Evolutionary conservation across 2,888 invertebrate species (phyloP), one percentile per base, ranked within the genome.

Genomic region (Acronicta leporina): DNA sequence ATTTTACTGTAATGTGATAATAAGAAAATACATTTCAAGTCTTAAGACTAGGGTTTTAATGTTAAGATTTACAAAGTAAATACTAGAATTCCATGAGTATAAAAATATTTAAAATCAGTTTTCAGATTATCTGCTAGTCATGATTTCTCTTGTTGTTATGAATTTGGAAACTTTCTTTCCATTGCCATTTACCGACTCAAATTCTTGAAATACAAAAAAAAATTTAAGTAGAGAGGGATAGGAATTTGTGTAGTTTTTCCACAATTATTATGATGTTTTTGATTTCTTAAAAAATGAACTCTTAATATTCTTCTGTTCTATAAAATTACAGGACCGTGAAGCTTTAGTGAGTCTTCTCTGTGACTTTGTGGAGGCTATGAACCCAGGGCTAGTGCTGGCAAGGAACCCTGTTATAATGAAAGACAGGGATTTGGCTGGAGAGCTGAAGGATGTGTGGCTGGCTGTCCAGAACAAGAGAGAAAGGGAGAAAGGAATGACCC

Each of bases 301-400:
- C 20, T 20, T 20, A 30, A 30, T 30, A 45, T 45, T 20, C 35
- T 51, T 5, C 38, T 6, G 2, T 38, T 38, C 5, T 25, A 44
- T 45, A 4, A 33, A 11, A 45, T 81, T 91, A 16, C 88, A 96
- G 95, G 96, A 96, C 78, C 93, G 96, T 68, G 95, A 95, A 61
- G 96, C 95, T n/a, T 89, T 97, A 76, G 96, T 97, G 38, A 96
- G 96, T 77, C 89, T 96, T 15, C 95, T 97, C 73, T 95, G 96
- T 79, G 96, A 97, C 87, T 97, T 96, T 83, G 96, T 97, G 38
- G 97, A 97, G 84, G 95, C 96, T 14, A 96, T 96, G 96, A 97
- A 97, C 81, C 95, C 96, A 5, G 96, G 96, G 0, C 87, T 97
- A 35, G 86, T 94, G 65, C 91, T 97, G 69, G 91, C 95, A 27